Evolutionary conservation across 2,888 invertebrate species (phyloP).

Genomic region (Nysson spinosus): DNA sequence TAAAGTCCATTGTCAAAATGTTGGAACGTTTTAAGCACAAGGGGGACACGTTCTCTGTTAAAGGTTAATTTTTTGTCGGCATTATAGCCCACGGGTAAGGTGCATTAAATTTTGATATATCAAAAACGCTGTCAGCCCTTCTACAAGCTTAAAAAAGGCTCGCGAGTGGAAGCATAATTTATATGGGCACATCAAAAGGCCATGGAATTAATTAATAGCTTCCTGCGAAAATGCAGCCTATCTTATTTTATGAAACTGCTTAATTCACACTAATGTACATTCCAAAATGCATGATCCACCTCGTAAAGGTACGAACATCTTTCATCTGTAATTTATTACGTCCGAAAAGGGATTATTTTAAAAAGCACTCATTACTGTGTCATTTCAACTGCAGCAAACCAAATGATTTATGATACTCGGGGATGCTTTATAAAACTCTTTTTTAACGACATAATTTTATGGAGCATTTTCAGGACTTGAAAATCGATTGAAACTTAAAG

Average conservation of each 20-base stretch:
- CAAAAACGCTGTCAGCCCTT: constrained; percentile 28
- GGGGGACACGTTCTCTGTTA: too few relatives aligned
- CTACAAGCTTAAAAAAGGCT: constrained; percentile 21
- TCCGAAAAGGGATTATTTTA: background rate
- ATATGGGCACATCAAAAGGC: constrained; percentile 45
- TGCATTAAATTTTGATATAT: constrained; percentile 35
- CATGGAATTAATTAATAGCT: constrained; percentile 44
- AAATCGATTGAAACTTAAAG: background rate
- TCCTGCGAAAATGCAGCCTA: constrained; percentile 13
- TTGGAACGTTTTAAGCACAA: too few relatives aligned
- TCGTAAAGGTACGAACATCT: background rate
- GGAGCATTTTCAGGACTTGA: background rate
- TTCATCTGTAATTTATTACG: too few relatives aligned
- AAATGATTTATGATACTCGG: constrained; percentile 9
- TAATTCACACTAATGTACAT: constrained; percentile 8
- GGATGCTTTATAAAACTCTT: background rate
- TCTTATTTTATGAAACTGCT: constrained; percentile 26
- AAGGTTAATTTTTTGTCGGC: background rate
- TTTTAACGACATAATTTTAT: constrained; percentile 18
- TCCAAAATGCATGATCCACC: constrained; percentile 1
- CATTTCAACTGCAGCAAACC: constrained; percentile 3
- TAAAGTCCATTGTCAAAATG: too few relatives aligned
- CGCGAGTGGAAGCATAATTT: constrained; percentile 40
- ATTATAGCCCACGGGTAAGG: constrained; percentile 8
- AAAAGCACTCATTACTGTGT: constrained; percentile 5